Evolutionary conservation across 2,797 vertebrate species (phyloP), one percentile per base, ranked within the genome.

Genomic region (Myiothlypis coronata): DNA sequence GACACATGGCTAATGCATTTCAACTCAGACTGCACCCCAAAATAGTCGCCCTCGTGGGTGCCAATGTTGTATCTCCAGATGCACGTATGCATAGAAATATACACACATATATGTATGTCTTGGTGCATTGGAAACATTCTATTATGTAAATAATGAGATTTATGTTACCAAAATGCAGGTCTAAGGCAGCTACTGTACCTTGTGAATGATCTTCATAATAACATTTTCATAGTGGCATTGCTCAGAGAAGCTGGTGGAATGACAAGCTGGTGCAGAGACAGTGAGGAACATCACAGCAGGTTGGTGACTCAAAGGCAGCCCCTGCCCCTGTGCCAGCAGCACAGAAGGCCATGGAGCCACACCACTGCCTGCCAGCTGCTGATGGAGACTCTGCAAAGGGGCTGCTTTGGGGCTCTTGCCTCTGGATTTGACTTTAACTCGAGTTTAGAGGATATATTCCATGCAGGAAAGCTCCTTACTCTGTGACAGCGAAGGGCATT

Each of bases 231-330:
- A 23, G 43, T n/a, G 71, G 37, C 17, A 61, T 53, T 41, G 19
- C 24, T 57, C 44, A 53, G 26, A 49, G 68, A 35, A 75, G 35
- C 26, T 71, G 43, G 7, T 44, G 43, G 43, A 53, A 52, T 35
- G 77, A 16, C 67, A 74, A 4, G 19, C 23, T 43, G 60, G 34
- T 27, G 79, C 35, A 13, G 49, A 44, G 55, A 57, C 24, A 21
- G 22, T 11, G 46, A 59, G 39, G 50, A 65, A 12, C 0, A 0
- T 34, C 44, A 26, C 37, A 41, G 56, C 1, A 1, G 50, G 27
- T 3, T 26, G 44, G 23, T 1, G 5, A 11, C 49, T 19, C 59
- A 28, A 44, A 70, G 32, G 21, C 47, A 75, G 67, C 46, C 46
- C 24, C 34, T 78, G 32, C 18, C 17, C 21, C 34, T 39, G 32